These are phyloP conservation scores for Anoplopoma fimbria DNA, from an alignment of 2,113 vertebrate genomes.

Conservation along the genomic window DNA sequence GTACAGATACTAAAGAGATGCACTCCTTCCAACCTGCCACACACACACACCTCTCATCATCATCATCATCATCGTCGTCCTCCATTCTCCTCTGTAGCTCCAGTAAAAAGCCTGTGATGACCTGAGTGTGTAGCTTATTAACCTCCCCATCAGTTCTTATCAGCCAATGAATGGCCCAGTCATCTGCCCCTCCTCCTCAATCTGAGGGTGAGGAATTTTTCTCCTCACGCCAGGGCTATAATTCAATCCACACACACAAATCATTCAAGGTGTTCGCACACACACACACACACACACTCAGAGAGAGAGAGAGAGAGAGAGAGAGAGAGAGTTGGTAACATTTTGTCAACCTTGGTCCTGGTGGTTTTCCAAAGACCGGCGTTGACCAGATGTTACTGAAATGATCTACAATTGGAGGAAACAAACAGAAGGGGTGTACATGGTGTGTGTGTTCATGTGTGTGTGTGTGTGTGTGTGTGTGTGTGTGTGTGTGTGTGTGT, in stretches of 20 bases:
- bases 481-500: slow-evolving; percentile 47
- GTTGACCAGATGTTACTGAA: slow-evolving; percentile 94
- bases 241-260: slow-evolving; percentile 69
- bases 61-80: slow-evolving; percentile 54
- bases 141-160: slow-evolving; percentile 83
- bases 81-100: slow-evolving; percentile 69
- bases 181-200: slow-evolving; percentile 73
- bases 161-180: slow-evolving; percentile 77
- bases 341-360: slow-evolving; percentile 60
- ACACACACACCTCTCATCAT: neutral
- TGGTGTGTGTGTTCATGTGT: slow-evolving; percentile 31
- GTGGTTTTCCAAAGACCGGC: slow-evolving; percentile 84
- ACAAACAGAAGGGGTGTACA: slow-evolving; percentile 55
- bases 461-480: slow-evolving; percentile 31
- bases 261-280: slow-evolving; percentile 34
- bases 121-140: slow-evolving; percentile 83
- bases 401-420: slow-evolving; percentile 89
- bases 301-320: neutral
- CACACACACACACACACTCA: slow-evolving; percentile 1
- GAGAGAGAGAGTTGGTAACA: slow-evolving; percentile 14
- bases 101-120: slow-evolving; percentile 77
- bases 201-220: slow-evolving; percentile 60
- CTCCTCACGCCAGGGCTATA: slow-evolving; percentile 67
- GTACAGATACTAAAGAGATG: slow-evolving; percentile 48
- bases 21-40: slow-evolving; percentile 6